Conservation (phyloP, 1,140 invertebrate species). For the Fopius arisanus region DNA sequence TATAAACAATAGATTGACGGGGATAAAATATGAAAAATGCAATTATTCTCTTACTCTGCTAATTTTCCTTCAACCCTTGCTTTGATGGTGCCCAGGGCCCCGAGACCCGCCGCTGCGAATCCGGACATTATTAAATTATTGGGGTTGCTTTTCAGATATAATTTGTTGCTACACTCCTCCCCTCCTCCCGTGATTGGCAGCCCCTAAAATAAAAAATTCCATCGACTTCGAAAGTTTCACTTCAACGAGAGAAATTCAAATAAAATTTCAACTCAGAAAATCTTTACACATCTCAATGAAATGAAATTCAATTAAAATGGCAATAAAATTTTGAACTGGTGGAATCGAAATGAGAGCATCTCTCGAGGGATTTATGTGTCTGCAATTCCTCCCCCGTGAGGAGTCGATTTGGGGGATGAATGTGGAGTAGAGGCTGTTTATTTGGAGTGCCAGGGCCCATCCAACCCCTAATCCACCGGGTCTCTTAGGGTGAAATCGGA, state of each 20-base stretch:
- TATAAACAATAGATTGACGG: too few species aligned
- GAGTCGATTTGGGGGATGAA: conserved; percentile 41
- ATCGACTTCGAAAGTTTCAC: too few species aligned
- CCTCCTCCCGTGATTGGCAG: conserved; percentile 51
- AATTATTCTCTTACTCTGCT: conserved; percentile 47
- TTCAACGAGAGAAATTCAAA: not conserved
- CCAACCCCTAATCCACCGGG: conserved; percentile 53
- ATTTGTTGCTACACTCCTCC: conserved; percentile 36
- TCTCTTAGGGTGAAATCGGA: conserved; percentile 32
- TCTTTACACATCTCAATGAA: too few species aligned
- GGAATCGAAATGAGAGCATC: too few species aligned
- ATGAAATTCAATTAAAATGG: too few species aligned
- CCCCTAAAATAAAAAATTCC: conserved; percentile 46
- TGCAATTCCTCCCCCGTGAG: not conserved
- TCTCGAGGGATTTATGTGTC: too few species aligned
- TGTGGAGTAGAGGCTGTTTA: conserved; percentile 57
- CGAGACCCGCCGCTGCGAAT: conserved; percentile 61
- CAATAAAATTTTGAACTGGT: too few species aligned
- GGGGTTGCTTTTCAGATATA: conserved; percentile 56
- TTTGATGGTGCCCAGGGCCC: conserved; percentile 56
- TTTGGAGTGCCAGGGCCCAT: conserved; percentile 59
- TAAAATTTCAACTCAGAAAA: not conserved
- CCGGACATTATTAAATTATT: conserved; percentile 66
- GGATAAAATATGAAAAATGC: not conserved
- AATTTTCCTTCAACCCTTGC: conserved; percentile 55